Conservation (phyloP, 2,797 vertebrate genomes). For the Thunnus albacares region DNA sequence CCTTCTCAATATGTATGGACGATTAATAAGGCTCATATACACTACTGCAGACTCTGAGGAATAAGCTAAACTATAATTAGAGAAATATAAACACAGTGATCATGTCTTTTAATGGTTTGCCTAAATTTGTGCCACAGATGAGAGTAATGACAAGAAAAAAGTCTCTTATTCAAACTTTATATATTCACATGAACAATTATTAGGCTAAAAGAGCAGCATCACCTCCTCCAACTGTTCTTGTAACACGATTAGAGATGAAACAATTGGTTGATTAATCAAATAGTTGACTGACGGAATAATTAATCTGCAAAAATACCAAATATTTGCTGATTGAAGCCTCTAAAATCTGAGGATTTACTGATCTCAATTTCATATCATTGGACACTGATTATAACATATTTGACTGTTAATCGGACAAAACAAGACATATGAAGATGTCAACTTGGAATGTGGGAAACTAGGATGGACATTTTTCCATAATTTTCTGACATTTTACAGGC, state of each 20-base stretch:
- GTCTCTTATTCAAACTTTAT: too few species aligned
- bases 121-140: conserved; percentile 1
- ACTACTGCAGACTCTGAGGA: background rate
- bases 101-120: conserved; percentile 17
- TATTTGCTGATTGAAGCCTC: background rate
- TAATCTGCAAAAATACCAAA: background rate
- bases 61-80: conserved; percentile 36
- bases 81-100: conserved; percentile 25
- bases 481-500: too few species aligned
- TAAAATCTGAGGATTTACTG: background rate
- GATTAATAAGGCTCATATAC: conserved; percentile 45
- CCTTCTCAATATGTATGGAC: conserved; percentile 20
- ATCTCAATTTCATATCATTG: background rate
- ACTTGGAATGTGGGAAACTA: too few species aligned
- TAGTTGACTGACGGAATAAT: background rate
- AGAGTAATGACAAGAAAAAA: background rate
- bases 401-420: too few species aligned
- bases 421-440: too few species aligned
- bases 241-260: background rate
- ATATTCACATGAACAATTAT: conserved; percentile 5
- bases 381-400: background rate
- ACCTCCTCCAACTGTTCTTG: background rate
- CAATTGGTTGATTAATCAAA: background rate
- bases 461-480: too few species aligned
- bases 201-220: background rate